Conservation (phyloP, 2,888 invertebrate genomes). For the Patella ulyssiponensis region DNA sequence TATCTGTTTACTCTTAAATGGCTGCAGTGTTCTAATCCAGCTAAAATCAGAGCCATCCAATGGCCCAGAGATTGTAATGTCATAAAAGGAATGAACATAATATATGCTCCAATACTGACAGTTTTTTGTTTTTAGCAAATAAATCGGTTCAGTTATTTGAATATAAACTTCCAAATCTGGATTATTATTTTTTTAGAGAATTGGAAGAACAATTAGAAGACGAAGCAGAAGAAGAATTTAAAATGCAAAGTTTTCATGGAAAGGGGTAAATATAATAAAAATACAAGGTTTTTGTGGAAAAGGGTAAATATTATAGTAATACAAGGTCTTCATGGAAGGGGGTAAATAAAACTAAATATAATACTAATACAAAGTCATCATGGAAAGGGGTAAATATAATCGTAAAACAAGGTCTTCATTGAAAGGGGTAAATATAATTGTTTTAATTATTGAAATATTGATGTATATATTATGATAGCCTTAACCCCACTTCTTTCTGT, state of each 20-base stretch:
- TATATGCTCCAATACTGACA: no score
- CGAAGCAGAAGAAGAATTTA: constrained; percentile 55
- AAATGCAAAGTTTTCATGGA: constrained; percentile 48
- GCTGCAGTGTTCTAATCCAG: no score
- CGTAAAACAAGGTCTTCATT: no score
- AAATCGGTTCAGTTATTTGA: no score
- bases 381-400: constrained; percentile 59
- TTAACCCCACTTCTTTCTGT: background rate
- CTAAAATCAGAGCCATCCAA: no score
- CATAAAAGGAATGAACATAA: no score
- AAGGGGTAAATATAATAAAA: constrained; percentile 52
- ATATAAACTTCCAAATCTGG: no score
- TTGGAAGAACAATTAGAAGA: constrained; percentile 56
- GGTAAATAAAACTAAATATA: constrained; percentile 53
- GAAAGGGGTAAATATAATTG: constrained; percentile 57
- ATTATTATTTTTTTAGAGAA: constrained; percentile 48
- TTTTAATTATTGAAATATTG: background rate
- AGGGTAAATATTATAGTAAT: no score
- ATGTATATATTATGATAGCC: background rate
- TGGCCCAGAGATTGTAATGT: no score
- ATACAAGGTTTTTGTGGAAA: background rate
- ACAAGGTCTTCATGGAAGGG: constrained; percentile 48
- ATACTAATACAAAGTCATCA: constrained; percentile 36
- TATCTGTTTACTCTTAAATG: no score
- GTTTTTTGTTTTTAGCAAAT: no score